A percentile compares a stretch with the other conserved stretches of the same genome.
phyloP scores from a whole-genome alignment of 2,797 vertebrate species.

The Xerus rutilus region DNA sequence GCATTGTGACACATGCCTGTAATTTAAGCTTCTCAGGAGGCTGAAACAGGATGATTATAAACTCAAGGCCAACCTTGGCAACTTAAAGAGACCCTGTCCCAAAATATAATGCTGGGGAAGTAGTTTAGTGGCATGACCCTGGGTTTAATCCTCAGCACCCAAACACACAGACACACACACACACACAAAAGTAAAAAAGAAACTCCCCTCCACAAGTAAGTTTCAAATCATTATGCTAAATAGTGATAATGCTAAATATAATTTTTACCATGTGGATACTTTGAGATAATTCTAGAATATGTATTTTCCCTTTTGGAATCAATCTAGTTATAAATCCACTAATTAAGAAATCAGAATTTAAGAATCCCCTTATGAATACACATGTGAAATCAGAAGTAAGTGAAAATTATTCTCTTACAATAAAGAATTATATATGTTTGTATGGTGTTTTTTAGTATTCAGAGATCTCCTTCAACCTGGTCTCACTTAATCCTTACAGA shows the following conservation, averaged over 20 bases:
- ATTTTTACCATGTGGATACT: neutral
- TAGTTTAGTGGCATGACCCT: too few species aligned
- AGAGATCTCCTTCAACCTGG: neutral
- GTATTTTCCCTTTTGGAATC: neutral
- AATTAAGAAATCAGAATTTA: neutral
- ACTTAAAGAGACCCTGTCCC: too few species aligned
- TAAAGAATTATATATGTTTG: neutral
- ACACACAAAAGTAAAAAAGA: too few species aligned
- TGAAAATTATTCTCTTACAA: neutral
- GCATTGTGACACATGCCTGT: too few species aligned
- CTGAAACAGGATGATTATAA: too few species aligned
- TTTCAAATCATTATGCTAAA: conserved; percentile 9
- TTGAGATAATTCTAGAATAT: neutral
- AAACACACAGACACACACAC: too few species aligned
- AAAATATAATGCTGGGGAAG: too few species aligned
- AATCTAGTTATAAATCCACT: neutral
- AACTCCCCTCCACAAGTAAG: neutral
- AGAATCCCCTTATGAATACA: neutral
- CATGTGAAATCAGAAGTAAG: neutral
- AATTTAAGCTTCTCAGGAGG: too few species aligned
- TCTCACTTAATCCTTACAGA: neutral
- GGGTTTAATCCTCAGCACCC: too few species aligned
- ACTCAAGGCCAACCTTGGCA: too few species aligned
- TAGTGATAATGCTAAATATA: neutral
- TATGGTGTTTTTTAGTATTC: neutral